These are phyloP conservation scores for Neoarius graeffei DNA, from an alignment of 2,113 vertebrate species.

Conservation along the genomic window DNA sequence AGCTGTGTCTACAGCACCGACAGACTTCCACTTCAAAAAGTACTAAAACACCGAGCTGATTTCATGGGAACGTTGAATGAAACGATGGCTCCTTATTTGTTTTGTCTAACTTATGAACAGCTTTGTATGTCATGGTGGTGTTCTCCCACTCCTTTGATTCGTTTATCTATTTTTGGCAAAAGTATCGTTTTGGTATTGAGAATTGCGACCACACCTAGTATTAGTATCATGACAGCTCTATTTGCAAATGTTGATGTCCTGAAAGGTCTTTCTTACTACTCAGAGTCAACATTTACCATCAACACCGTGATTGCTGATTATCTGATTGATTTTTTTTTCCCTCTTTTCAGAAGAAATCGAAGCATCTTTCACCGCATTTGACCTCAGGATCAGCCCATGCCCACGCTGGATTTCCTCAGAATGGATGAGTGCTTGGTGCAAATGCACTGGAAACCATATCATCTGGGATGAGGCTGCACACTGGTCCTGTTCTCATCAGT, in stretches of 20 bases:
- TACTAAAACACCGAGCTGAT: neutral
- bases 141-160: neutral
- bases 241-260: neutral
- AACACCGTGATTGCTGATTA: neutral
- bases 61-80: neutral
- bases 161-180: neutral
- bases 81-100: neutral
- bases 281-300: too few species aligned
- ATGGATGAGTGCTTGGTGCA: slow-evolving; percentile 5
- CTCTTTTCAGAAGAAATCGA: neutral
- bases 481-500: slow-evolving; percentile 42
- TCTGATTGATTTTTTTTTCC: too few species aligned
- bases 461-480: slow-evolving; percentile 48
- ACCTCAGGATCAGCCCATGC: neutral
- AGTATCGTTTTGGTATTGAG: neutral
- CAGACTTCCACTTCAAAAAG: neutral
- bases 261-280: neutral
- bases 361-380: neutral
- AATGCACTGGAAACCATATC: slow-evolving; percentile 44
- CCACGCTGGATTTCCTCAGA: slow-evolving; percentile 36
- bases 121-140: neutral
- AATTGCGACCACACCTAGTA: neutral
- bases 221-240: neutral
- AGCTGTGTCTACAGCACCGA: neutral
- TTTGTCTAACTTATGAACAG: neutral